These are phyloP conservation scores for Scopus umbretta DNA, from an alignment of 2,113 vertebrate species.

Conservation along the genomic window DNA sequence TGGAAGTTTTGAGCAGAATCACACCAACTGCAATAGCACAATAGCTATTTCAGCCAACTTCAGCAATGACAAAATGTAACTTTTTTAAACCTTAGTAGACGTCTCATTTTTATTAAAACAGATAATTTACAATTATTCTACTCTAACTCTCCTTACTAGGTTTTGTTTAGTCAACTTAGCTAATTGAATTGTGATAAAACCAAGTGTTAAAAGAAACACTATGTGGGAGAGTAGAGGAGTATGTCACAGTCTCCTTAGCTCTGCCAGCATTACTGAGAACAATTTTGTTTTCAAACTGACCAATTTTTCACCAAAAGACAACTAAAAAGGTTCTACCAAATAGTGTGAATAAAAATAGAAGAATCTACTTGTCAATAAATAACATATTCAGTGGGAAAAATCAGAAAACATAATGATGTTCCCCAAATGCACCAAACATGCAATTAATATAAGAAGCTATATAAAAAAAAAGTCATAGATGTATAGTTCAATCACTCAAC, in stretches of 20 bases:
- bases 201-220: background rate
- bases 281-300: background rate
- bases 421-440: background rate
- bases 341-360: background rate
- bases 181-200: background rate
- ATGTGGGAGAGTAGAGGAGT: background rate
- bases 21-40: background rate
- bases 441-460: background rate
- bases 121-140: background rate
- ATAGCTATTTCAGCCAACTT: background rate
- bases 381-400: background rate
- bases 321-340: background rate
- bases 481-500: background rate
- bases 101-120: background rate
- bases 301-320: background rate
- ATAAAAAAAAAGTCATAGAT: background rate
- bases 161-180: background rate
- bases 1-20: background rate
- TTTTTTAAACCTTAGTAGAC: background rate
- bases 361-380: background rate
- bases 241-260: background rate
- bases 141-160: background rate
- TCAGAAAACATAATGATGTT: background rate
- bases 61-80: background rate
- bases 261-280: background rate